These are phyloP conservation scores for Drosophila jambulina DNA, from an alignment of 1,140 invertebrate species.

Conservation along the genomic window DNA sequence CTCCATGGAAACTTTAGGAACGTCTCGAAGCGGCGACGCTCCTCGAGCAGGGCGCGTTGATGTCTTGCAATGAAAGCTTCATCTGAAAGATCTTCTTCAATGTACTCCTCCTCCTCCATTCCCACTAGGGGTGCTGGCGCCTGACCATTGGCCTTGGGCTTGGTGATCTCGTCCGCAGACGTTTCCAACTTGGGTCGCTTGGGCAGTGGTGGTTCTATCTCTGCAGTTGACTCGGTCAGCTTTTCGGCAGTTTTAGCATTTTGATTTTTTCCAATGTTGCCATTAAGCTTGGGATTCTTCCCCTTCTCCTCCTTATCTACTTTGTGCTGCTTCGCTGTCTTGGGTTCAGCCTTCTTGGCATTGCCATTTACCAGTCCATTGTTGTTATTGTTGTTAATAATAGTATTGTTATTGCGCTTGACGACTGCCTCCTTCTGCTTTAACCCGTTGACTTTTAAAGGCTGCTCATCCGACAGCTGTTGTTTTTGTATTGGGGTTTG, in stretches of 20 bases:
- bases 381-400: constrained; percentile 39
- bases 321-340: constrained; percentile 7
- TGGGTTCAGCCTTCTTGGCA: constrained; percentile 2
- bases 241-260: constrained; percentile 11
- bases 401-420: constrained; percentile 50
- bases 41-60: constrained; percentile 91
- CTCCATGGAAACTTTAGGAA: constrained; percentile 89
- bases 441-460: constrained; percentile 58
- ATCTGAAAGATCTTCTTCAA: constrained; percentile 88
- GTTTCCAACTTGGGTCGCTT: constrained; percentile 48
- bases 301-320: constrained; percentile 1
- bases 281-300: constrained; percentile 40
- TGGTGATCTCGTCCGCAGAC: background rate
- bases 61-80: constrained; percentile 89
- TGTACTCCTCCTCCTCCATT: constrained; percentile 12
- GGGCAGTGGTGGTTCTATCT: constrained; percentile 30
- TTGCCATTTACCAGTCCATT: constrained; percentile 65
- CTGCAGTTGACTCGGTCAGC: constrained; percentile 1
- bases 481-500: background rate
- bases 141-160: constrained; percentile 21
- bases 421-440: constrained; percentile 25
- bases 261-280: constrained; percentile 28
- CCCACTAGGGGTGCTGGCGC: background rate
- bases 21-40: constrained; percentile 91
- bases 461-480: constrained; percentile 3